Evolutionary conservation across 92 coral and sea anemone species (phyloP).

Genomic region (Porites lobata): DNA sequence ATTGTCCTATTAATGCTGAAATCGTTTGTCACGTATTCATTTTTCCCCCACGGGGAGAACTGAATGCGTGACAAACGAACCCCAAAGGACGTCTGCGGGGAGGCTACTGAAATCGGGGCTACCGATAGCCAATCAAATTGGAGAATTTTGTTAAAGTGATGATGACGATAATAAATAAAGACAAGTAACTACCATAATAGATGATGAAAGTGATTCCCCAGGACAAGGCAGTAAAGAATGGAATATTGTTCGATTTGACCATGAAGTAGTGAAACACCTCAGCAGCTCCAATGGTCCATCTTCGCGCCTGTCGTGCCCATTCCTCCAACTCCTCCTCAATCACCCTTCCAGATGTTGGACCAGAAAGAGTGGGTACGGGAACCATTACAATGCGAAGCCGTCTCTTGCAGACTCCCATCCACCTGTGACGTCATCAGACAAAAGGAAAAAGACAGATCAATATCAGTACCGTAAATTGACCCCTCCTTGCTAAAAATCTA

Average conservation of each 20-base stretch:
- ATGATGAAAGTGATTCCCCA: constrained; percentile 1
- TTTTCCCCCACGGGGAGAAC: no score
- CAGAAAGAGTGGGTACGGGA: constrained; percentile 9
- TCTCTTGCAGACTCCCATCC: constrained; percentile 6
- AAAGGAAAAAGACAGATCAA: no score
- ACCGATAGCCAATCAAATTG: no score
- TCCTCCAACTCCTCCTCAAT: not conserved
- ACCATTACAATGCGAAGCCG: not conserved
- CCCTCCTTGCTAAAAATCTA: no score
- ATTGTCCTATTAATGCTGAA: no score
- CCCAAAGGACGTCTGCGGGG: no score
- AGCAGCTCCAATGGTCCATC: constrained; percentile 24
- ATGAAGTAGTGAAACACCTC: constrained; percentile 27
- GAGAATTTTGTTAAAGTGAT: no score
- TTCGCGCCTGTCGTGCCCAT: constrained; percentile 26
- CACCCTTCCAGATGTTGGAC: constrained; percentile 19
- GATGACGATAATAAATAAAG: no score
- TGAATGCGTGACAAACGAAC: no score
- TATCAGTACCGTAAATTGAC: no score
- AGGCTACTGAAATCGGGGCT: no score
- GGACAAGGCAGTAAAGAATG: not conserved
- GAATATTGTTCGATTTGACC: not conserved
- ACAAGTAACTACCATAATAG: not conserved
- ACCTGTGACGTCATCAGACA: not conserved
- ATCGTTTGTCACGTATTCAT: no score